Base-by-base conservation (phyloP, 2,888 invertebrate genomes). In the Cantharis rufa region DNA sequence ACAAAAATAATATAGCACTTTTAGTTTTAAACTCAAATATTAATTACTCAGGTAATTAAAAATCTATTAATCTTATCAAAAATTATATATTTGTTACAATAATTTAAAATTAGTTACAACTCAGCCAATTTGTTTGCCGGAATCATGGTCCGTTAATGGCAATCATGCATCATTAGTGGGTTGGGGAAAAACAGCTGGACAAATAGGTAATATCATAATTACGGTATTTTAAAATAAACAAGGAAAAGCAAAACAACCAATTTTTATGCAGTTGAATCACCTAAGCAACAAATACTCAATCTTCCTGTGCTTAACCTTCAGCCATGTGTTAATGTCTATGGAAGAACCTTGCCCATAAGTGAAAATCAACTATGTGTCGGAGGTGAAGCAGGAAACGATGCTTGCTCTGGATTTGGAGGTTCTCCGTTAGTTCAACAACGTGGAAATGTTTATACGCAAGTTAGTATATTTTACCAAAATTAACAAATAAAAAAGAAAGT, bases 361-460 rank as follows among this genome's bases (percentile, higher is more conserved):
- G 93, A 94, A 16, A 89, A 91, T 79, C 90, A 91, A 86, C 87
- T 94, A 77, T 94, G 94, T 82, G 94, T 93, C 0, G 95, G 95
- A 0, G 95, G 94, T 0, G 93, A 94, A 81, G 89, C 89, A 80
- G 93, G 93, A 15, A 91, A 91, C 80, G 95, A 95, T 84, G 95
- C 94, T 0, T 95, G 95, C 81, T 92, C 94, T 10, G 95, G 95
- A 5, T 95, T 94, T 82, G 95, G 94, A 3, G 95, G 95, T 3
- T 93, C 94, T 0, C 95, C 95, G 0, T 87, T 95, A 3, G 86
- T 95, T 72, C 87, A 92, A 1, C 90, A 89, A 77, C 91, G 92
- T 81, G 91, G 91, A 79, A 92, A 92, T 21, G 90, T 90, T 62
- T 91, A 90, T 86, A 90, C 91, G 72, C 93, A 94, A 91, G 94